A percentile compares a stretch with the other conserved stretches of the same genome.
Conservation (phyloP, 2,888 invertebrate genomes). For the Craniophora ligustri region DNA sequence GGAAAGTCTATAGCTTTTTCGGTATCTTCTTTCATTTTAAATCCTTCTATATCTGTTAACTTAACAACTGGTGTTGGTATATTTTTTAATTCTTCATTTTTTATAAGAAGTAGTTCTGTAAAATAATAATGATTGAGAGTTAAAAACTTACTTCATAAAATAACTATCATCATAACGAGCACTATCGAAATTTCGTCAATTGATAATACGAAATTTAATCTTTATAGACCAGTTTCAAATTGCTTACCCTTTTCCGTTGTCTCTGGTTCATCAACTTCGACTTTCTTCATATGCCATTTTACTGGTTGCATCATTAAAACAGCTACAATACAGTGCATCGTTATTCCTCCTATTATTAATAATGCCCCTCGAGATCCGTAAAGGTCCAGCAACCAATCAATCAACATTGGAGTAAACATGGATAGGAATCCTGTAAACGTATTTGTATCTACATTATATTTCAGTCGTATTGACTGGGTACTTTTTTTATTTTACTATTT, state of each 20-base stretch:
- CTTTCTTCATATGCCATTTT: constrained; percentile 37
- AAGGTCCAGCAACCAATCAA: constrained; percentile 28
- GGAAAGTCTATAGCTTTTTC: constrained; percentile 9
- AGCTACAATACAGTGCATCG: constrained; percentile 30
- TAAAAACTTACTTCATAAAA: not conserved
- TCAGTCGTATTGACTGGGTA: too few relatives aligned
- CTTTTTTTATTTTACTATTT: too few relatives aligned
- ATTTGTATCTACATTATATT: too few relatives aligned
- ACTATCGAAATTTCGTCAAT: too few relatives aligned
- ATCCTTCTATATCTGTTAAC: constrained; percentile 27
- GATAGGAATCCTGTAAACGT: constrained; percentile 26
- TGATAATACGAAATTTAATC: too few relatives aligned
- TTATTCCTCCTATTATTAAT: constrained; percentile 22
- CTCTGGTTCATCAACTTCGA: constrained; percentile 19
- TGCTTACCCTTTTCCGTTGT: constrained; percentile 20
- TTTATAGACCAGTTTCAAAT: too few relatives aligned
- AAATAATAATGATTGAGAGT: not conserved
- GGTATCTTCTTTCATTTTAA: constrained; percentile 12
- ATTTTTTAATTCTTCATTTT: constrained; percentile 16
- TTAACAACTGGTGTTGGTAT: constrained; percentile 28
- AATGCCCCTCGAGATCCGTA: constrained; percentile 35
- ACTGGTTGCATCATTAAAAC: constrained; percentile 41
- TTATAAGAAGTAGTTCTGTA: constrained; percentile 24
- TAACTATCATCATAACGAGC: too few relatives aligned
- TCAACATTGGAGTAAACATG: constrained; percentile 37